Conservation (phyloP, 2,113 vertebrate genomes). For the Miniopterus natalensis region DNA sequence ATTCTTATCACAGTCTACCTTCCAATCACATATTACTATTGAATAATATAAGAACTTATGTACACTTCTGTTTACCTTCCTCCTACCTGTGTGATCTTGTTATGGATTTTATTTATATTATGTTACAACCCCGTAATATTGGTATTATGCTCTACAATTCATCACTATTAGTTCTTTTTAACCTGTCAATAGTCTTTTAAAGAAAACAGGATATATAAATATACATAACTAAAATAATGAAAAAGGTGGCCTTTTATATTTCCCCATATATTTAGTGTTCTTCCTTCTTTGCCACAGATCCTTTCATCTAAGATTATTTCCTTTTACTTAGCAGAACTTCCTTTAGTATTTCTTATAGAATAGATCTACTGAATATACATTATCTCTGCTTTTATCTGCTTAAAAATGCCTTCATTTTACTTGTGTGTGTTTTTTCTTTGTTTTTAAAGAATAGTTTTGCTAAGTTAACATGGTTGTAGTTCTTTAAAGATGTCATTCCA, state of each 20-base stretch:
- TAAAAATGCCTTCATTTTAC: not conserved
- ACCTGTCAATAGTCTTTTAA: not conserved
- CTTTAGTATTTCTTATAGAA: not conserved
- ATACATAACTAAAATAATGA: not conserved
- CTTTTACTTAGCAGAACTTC: not conserved
- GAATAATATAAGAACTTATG: not conserved
- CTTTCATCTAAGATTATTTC: not conserved
- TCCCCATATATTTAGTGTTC: not conserved
- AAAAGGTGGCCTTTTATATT: not conserved
- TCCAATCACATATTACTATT: not conserved
- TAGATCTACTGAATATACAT: not conserved
- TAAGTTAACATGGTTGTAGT: not conserved
- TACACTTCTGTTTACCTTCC: not conserved
- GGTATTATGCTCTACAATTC: not conserved
- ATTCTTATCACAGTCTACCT: not conserved
- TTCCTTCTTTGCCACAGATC: not conserved
- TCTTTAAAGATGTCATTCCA: slow-evolving; percentile 28
- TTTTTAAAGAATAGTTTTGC: not conserved
- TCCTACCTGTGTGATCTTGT: not conserved
- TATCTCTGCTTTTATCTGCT: not conserved
- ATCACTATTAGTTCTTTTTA: not conserved
- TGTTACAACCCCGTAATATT: not conserved
- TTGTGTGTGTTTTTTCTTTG: not conserved
- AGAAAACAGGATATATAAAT: not conserved
- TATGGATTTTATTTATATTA: not conserved